Evolutionary conservation across 2,113 vertebrate genomes (phyloP).

Genomic region (Cacatua alba): DNA sequence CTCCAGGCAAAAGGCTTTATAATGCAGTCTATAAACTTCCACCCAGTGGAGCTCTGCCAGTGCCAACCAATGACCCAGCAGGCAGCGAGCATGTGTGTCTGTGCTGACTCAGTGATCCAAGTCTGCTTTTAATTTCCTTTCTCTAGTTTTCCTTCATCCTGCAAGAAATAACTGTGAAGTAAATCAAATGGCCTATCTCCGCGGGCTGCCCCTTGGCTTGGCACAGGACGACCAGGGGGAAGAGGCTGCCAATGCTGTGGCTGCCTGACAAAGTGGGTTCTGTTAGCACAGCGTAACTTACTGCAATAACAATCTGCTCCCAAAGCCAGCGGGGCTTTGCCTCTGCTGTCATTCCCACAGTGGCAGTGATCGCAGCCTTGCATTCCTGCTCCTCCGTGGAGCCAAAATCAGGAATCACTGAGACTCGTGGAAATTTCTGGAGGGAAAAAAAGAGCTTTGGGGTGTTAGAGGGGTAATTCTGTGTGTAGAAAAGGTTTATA

Average conservation of each 20-base stretch:
- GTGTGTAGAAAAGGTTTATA: background rate
- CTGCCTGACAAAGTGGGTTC: slow-evolving; percentile 44
- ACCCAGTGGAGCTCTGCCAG: background rate
- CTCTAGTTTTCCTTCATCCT: slow-evolving; percentile 46
- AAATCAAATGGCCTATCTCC: slow-evolving; percentile 54
- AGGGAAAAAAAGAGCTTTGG: background rate
- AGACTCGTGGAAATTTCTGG: background rate
- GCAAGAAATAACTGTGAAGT: slow-evolving; percentile 57
- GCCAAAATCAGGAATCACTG: background rate
- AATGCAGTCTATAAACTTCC: background rate
- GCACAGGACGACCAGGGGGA: background rate
- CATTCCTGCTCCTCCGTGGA: background rate
- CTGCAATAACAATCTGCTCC: background rate
- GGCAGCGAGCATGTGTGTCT: background rate
- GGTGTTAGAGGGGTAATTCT: background rate
- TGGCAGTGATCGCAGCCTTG: background rate
- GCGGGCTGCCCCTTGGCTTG: slow-evolving; percentile 44
- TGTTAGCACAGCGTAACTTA: background rate
- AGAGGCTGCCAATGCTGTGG: slow-evolving; percentile 19
- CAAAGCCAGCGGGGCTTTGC: background rate
- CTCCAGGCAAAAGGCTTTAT: background rate
- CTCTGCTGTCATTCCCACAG: background rate
- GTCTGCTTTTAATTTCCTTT: slow-evolving; percentile 61
- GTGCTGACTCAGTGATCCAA: slow-evolving; percentile 49
- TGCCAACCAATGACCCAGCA: slow-evolving; percentile 39